Conservation (phyloP, 64 coral and sea anemone genomes). For the Stylophora pistillata region DNA sequence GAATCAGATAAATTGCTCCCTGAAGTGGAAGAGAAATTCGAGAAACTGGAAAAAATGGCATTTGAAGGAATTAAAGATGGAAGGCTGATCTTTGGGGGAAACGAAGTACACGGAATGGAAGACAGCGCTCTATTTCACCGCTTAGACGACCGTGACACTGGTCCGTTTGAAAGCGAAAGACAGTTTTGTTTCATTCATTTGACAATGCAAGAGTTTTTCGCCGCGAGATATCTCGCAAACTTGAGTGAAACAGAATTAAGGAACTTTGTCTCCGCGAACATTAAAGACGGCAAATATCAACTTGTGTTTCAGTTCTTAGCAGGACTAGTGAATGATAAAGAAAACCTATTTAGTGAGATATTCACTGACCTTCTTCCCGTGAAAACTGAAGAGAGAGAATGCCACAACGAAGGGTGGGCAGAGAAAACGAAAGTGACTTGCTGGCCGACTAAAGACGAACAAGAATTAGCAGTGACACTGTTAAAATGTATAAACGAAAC, state of each 20-base stretch:
- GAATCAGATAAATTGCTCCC: background rate
- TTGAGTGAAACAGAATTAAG: background rate
- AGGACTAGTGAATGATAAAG: constrained; percentile 7
- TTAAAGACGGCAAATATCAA: constrained; percentile 36
- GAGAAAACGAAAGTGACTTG: background rate
- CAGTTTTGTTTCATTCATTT: constrained; percentile 68
- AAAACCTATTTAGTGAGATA: background rate
- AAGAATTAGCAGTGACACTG: background rate
- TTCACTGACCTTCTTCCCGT: background rate
- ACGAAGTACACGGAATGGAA: constrained; percentile 8
- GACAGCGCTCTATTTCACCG: constrained; percentile 63
- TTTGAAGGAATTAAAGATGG: constrained; percentile 25
- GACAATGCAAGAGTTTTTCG: constrained; percentile 79
- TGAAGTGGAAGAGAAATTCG: constrained; percentile 10
- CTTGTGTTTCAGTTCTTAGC: constrained; percentile 51
- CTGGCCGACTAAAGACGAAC: background rate
- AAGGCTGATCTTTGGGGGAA: constrained; percentile 31
- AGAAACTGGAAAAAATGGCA: constrained; percentile 27
- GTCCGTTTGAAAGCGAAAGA: background rate
- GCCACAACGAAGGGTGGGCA: background rate
- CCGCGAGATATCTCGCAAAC: constrained; percentile 36
- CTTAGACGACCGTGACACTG: constrained; percentile 20
- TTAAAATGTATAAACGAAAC: background rate
- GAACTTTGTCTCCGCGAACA: constrained; percentile 12
- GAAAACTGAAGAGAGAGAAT: background rate